Conservation (phyloP, 1,140 invertebrate species). For the Hylaeus volcanicus region DNA sequence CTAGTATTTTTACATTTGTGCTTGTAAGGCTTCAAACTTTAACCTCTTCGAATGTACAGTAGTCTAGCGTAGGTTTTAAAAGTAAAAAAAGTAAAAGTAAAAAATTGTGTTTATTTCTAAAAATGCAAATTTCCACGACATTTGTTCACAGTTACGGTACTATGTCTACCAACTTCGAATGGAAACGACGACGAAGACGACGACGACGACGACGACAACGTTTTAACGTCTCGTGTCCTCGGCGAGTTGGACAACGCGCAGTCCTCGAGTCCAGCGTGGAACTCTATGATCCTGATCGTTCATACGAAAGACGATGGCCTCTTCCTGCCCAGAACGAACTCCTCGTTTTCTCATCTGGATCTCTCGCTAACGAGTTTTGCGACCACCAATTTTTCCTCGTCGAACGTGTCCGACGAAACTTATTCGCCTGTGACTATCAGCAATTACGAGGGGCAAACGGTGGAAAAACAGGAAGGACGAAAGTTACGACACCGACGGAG, state of each 20-base stretch:
- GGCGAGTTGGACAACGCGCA: constrained; percentile 71
- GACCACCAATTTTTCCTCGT: constrained; percentile 70
- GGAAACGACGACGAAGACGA: constrained; percentile 69
- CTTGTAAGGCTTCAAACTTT: too few species aligned
- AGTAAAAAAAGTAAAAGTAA: too few species aligned
- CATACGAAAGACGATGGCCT: constrained; percentile 71
- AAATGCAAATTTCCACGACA: neutral
- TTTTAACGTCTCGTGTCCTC: constrained; percentile 69
- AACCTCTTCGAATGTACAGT: too few species aligned
- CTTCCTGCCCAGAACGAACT: constrained; percentile 69
- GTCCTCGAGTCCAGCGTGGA: constrained; percentile 61
- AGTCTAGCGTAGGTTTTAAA: too few species aligned
- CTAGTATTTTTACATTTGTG: too few species aligned
- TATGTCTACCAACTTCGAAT: constrained; percentile 73
- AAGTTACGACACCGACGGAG: neutral
- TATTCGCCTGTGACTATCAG: neutral
- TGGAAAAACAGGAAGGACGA: neutral
- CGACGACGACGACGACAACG: constrained; percentile 73
- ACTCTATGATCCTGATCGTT: constrained; percentile 73
- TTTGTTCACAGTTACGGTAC: constrained; percentile 58
- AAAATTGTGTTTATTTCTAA: too few species aligned
- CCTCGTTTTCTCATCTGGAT: constrained; percentile 39
- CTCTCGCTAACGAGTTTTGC: constrained; percentile 50
- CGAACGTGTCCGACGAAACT: constrained; percentile 40
- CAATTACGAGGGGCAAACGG: neutral